These are phyloP conservation scores for Sebastes vulpes DNA, from an alignment of 2,797 vertebrate genomes.

Conservation along the genomic window DNA sequence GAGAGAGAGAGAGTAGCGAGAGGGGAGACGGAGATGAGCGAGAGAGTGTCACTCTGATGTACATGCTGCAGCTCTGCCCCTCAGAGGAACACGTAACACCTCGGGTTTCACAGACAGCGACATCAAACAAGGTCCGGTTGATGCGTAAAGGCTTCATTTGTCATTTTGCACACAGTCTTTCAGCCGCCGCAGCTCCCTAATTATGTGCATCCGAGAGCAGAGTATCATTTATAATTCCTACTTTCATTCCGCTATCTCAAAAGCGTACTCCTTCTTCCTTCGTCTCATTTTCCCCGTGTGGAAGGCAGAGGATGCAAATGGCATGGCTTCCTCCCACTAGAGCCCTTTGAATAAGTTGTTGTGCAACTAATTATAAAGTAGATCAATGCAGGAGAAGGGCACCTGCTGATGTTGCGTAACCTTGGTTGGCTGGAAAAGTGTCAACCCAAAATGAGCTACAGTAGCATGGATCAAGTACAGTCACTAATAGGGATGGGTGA, in stretches of 20 bases:
- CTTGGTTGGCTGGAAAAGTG: neutral
- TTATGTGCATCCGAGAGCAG: constrained; percentile 26
- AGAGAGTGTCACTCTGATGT: constrained; percentile 36
- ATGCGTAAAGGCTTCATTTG: constrained; percentile 53
- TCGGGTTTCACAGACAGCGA: constrained; percentile 35
- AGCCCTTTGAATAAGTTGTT: constrained; percentile 77
- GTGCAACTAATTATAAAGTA: constrained; percentile 83
- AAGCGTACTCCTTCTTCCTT: neutral
- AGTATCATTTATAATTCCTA: constrained; percentile 43
- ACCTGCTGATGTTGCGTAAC: constrained; percentile 52
- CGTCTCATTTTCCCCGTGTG: neutral
- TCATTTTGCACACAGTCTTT: constrained; percentile 30
- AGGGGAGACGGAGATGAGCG: neutral
- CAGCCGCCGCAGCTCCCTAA: constrained; percentile 19
- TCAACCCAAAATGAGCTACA: neutral
- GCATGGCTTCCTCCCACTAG: constrained; percentile 69
- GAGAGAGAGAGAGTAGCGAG: neutral
- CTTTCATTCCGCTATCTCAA: constrained; percentile 9
- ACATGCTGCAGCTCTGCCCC: constrained; percentile 41
- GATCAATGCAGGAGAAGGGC: constrained; percentile 65
- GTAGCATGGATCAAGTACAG: neutral
- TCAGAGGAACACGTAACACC: constrained; percentile 42
- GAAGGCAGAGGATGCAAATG: constrained; percentile 5
- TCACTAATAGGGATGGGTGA: neutral
- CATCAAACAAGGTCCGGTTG: constrained; percentile 46